Base-by-base conservation (phyloP, 2,888 invertebrate genomes). In the Orgyia antiqua region DNA sequence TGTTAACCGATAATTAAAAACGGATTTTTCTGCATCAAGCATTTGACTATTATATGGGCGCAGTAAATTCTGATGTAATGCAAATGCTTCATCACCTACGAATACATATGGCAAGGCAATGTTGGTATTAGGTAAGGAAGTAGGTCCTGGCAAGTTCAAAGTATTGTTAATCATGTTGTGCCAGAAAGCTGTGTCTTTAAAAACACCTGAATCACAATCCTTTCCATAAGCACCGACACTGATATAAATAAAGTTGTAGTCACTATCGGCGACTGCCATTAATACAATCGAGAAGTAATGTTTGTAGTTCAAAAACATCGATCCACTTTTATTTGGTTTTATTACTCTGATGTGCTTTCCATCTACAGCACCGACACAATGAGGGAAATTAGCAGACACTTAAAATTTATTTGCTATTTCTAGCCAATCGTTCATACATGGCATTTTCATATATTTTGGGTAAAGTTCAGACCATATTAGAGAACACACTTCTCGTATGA, bases 271-370 rank as follows among this genome's bases (percentile, higher is more conserved):
- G 13, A 43, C 27, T 4, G 39, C 43, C 23, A 44, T 20, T 21
- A 46, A 29, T 9, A 48, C 36, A 33, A 21, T 21, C 29, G 42
- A 37, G 19, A 35, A 26, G 23, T 21, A 24, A 27, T 25, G 25
- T 29, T 40, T 47, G 20, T 43, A 47, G 24, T 45, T 47, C 9
- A 29, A 36, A 28, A 31, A 36, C 21, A 39, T 28, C 8, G 35
- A 38, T 9, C 39, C 41, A 35, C 27, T 39, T 19, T 25, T 15
- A 7, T 15, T 9, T 17, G 35, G 39, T 8, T 28, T 32, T 12
- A 27, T 27, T 15, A 45, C 19, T 20, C 37, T 27, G n/a, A 31
- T 24, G 13, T 34, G 26, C 21, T 34, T 34, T 8, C 29, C 26
- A 26, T 34, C 29, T 20, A 29, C 19, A 21, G 25, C 20, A 10